Percentiles rank a stretch among this genome's conserved stretches.
Conservation (phyloP, 2,888 invertebrate species). For the Sphecodes monilicornis region DNA sequence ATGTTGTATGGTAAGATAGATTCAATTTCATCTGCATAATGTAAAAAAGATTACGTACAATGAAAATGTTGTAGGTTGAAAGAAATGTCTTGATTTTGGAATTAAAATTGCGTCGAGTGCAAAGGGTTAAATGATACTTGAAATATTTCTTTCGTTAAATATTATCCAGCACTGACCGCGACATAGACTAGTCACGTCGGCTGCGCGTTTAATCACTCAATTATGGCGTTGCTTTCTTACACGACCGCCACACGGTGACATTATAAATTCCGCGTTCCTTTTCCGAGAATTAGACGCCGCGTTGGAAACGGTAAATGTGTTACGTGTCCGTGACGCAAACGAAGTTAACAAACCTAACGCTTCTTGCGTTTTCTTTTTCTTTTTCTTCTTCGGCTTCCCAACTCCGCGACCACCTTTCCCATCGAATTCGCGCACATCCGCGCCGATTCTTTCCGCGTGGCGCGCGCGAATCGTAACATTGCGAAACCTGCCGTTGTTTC, state of each 20-base stretch:
- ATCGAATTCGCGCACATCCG: neutral
- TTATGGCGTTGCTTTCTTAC: constrained; percentile 48
- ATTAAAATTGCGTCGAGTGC: too few species aligned
- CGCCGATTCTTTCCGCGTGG: neutral
- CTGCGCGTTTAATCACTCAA: constrained; percentile 60
- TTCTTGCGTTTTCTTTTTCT: constrained; percentile 5
- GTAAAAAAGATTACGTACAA: too few species aligned
- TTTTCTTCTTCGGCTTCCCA: neutral
- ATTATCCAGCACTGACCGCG: too few species aligned
- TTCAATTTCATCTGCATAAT: too few species aligned
- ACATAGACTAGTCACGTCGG: neutral
- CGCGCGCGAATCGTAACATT: neutral
- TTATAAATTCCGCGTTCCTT: constrained; percentile 54
- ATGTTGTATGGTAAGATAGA: too few species aligned
- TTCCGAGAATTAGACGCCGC: constrained; percentile 39
- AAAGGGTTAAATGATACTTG: too few species aligned
- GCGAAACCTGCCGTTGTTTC: neutral
- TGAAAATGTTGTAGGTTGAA: too few species aligned
- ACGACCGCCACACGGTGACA: constrained; percentile 24
- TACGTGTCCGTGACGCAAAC: constrained; percentile 37
- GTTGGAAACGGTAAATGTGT: constrained; percentile 49
- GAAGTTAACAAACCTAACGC: constrained; percentile 36
- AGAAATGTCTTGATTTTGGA: too few species aligned
- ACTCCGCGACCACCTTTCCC: neutral
- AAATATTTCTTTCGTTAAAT: too few species aligned